A percentile compares a stretch with the other conserved stretches of the same genome.
These are phyloP conservation scores for Platichthys stellatus DNA, from an alignment of 2,113 vertebrate species.

Conservation along the genomic window DNA sequence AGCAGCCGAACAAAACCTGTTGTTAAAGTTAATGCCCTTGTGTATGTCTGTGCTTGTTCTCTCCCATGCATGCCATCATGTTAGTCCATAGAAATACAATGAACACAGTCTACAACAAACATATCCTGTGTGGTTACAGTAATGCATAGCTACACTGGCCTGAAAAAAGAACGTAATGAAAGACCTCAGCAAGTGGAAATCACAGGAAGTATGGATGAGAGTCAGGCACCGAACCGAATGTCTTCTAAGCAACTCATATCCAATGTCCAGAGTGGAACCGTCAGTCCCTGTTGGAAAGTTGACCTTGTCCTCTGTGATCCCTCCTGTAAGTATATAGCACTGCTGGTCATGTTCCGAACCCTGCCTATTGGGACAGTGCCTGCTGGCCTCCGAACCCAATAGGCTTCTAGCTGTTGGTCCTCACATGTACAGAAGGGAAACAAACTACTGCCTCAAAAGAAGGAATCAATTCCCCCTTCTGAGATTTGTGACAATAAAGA, in stretches of 20 bases:
- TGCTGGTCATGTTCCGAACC: background rate
- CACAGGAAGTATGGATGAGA: constrained; percentile 41
- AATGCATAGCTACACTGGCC: constrained; percentile 39
- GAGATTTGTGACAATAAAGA: too few species aligned
- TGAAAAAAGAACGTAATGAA: constrained; percentile 55
- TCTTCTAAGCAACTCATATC: constrained; percentile 4
- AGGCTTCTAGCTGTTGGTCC: background rate
- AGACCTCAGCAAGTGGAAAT: constrained; percentile 48
- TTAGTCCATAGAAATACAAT: constrained; percentile 37
- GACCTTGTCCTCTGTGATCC: constrained; percentile 1
- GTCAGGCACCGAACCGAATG: constrained; percentile 1
- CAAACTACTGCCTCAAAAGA: background rate
- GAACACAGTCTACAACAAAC: constrained; percentile 29
- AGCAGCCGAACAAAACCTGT: constrained; percentile 47
- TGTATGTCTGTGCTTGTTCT: constrained; percentile 3
- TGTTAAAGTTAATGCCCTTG: constrained; percentile 37
- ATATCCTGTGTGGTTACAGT: constrained; percentile 61
- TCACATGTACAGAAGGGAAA: background rate
- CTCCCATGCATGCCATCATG: constrained; percentile 28
- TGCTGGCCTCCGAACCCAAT: background rate
- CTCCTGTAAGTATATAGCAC: constrained; percentile 15
- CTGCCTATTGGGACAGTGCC: background rate
- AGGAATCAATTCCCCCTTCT: background rate
- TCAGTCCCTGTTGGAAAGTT: background rate
- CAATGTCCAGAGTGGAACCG: background rate